Conservation (phyloP, 2,888 invertebrate genomes). For the Ectropis crepuscularia region DNA sequence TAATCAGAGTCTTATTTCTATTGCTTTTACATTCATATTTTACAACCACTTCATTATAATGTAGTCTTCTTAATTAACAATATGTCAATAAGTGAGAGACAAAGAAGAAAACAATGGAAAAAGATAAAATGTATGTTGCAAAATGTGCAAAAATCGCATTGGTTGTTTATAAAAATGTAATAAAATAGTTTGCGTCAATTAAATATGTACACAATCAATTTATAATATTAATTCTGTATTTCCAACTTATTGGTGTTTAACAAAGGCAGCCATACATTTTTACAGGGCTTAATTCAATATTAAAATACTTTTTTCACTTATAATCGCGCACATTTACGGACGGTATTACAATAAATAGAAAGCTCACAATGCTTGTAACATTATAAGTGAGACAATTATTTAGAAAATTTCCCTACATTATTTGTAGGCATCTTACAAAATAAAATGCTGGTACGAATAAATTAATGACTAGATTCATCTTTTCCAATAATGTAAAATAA, state of each 20-base stretch:
- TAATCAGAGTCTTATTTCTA: constrained; percentile 53
- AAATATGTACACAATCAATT: constrained; percentile 25
- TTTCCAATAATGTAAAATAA: constrained; percentile 12
- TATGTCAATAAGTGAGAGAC: no score
- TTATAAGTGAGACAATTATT: constrained; percentile 18
- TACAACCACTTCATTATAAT: constrained; percentile 63
- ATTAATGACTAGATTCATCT: constrained; percentile 37
- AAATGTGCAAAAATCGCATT: background rate
- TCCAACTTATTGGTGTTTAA: constrained; percentile 18
- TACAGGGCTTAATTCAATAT: constrained; percentile 30
- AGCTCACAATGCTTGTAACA: constrained; percentile 26
- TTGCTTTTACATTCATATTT: constrained; percentile 64
- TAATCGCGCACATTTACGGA: constrained; percentile 40
- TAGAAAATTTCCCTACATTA: constrained; percentile 17
- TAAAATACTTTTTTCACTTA: constrained; percentile 30
- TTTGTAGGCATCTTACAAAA: constrained; percentile 12
- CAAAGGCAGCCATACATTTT: constrained; percentile 26
- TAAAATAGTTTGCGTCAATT: constrained; percentile 20
- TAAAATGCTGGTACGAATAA: constrained; percentile 17
- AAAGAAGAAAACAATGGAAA: constrained; percentile 22
- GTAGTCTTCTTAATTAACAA: constrained; percentile 51
- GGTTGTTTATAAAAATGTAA: constrained; percentile 1
- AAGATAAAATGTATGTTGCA: background rate
- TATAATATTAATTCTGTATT: constrained; percentile 22
- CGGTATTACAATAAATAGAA: constrained; percentile 42